Base-by-base conservation (phyloP, 2,797 vertebrate genomes). In the Sphaeramia orbicularis region DNA sequence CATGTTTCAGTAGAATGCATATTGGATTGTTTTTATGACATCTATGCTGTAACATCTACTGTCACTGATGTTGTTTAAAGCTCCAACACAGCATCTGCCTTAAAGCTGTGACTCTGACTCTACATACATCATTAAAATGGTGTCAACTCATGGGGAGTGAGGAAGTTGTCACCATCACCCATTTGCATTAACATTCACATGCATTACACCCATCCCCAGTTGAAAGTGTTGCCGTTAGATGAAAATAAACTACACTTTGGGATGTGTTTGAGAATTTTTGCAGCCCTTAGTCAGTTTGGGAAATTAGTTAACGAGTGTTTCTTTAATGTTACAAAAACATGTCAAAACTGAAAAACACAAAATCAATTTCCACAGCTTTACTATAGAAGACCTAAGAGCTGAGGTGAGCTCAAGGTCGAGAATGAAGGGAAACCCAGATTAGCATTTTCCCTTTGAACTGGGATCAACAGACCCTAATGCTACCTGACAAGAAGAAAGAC, bases 401-500 rank as follows among this genome's bases (percentile, higher is more conserved):
- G 2, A 56, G 45, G 54, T 54, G 49, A 75, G 14, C 27, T 61
- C 35, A 59, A 71, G 63, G 63, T 71, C 41, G n/a, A 42, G 18
- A 41, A 45, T 6, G 2, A 24, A 58, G 38, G 47, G 56, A 57
- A 16, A 65, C 14, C 4, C 35, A 51, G 41, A 76, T 65, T 67
- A 77, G 11, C 54, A 47, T 63, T 60, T 53, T 53, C 35, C 16
- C 53, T 84, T 81, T 88, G 71, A 83, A 74, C 19, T 66, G 67
- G 51, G 52, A 77, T 81, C 66, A 77, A 64, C 62, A 54, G 35
- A 5, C 14, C 6, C 50, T 73, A 72, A 80, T 36, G 24, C 52
- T 6, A 70, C 37, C 42, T 62, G 66, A 62, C 47, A 59, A 43
- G 49, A 68, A 43, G 48, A 67, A 36, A 18, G 21, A 71, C 16